Percentiles rank a stretch among this genome's conserved stretches.
Evolutionary conservation across 2,113 vertebrate species (phyloP).

Genomic region (Sus scrofa): DNA sequence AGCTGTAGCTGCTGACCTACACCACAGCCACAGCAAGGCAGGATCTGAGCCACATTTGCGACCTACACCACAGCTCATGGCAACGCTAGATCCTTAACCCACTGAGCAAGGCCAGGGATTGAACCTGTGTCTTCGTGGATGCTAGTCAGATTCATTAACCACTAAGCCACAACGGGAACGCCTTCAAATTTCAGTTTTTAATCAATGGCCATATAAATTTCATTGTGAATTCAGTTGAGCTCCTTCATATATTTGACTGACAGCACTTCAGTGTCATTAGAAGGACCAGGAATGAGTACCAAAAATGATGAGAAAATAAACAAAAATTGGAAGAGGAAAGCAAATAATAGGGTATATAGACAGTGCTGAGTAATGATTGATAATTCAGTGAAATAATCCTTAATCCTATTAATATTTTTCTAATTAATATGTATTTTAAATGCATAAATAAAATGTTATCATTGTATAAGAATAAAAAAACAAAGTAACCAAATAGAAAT

Average conservation of each 20-base stretch:
- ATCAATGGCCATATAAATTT: not conserved
- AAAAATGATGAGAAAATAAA: conserved; percentile 3
- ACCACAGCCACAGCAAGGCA: too few species aligned
- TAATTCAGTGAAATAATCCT: not conserved
- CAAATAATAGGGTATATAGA: not conserved
- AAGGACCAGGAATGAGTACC: not conserved
- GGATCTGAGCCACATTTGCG: too few species aligned
- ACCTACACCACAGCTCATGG: too few species aligned
- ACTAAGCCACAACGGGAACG: too few species aligned
- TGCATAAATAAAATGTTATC: not conserved
- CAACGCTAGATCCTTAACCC: too few species aligned
- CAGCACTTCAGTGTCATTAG: not conserved
- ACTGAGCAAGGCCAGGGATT: too few species aligned
- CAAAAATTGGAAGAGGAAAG: not conserved
- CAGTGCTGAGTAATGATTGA: not conserved
- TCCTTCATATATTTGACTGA: not conserved
- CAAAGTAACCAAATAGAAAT: not conserved
- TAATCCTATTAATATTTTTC: not conserved
- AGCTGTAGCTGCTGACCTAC: too few species aligned
- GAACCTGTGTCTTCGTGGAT: too few species aligned
- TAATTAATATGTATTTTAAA: not conserved
- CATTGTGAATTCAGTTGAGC: not conserved
- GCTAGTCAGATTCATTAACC: too few species aligned
- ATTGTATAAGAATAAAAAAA: not conserved
- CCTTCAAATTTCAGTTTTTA: not conserved